Conservation (phyloP, 2,888 invertebrate genomes). For the Saturnia pavonia region DNA sequence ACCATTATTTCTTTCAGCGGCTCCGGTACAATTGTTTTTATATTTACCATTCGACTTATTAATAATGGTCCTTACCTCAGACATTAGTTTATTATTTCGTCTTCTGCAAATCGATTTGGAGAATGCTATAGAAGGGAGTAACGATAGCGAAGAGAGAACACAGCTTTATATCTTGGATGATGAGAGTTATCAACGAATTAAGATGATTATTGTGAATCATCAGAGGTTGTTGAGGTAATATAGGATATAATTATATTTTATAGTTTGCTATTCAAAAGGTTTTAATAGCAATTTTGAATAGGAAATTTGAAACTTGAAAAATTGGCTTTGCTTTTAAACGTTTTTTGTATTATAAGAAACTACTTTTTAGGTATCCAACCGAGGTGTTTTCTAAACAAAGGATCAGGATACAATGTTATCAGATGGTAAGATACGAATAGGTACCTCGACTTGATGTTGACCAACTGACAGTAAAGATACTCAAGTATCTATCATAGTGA, state of each 20-base stretch:
- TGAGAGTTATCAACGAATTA: conserved; percentile 26
- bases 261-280: background rate
- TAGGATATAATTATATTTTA: background rate
- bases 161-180: conserved; percentile 19
- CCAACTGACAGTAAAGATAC: too few species aligned
- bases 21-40: conserved; percentile 30
- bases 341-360: too few species aligned
- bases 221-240: conserved; percentile 35
- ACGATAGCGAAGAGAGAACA: background rate
- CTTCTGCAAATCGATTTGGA: conserved; percentile 35
- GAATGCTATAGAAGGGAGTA: conserved; percentile 23
- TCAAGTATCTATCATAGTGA: too few species aligned
- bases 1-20: conserved; percentile 26
- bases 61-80: conserved; percentile 31
- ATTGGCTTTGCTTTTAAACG: too few species aligned
- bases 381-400: too few species aligned
- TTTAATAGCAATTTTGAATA: too few species aligned
- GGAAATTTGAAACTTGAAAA: too few species aligned
- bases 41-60: conserved; percentile 34
- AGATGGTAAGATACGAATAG: too few species aligned
- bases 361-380: too few species aligned
- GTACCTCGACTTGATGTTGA: too few species aligned
- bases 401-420: too few species aligned
- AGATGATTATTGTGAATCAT: conserved; percentile 29
- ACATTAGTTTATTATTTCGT: conserved; percentile 34